Conservation (phyloP, 2,797 vertebrate genomes). For the Rhyacichthys aspro region DNA sequence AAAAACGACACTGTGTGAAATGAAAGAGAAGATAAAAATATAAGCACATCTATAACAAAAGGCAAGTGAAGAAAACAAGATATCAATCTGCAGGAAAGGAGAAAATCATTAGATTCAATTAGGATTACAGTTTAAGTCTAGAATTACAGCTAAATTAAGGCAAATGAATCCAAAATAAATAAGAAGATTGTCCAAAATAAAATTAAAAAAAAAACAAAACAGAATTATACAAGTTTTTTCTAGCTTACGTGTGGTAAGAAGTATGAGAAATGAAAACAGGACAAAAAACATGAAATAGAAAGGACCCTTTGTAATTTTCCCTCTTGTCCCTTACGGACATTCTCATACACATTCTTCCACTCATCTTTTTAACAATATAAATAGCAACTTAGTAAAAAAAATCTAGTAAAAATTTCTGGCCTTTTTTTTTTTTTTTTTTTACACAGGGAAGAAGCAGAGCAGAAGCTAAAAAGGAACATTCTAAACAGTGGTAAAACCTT, state of each 20-base stretch:
- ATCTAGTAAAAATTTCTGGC: constrained; percentile 29
- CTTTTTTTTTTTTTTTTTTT: not conserved
- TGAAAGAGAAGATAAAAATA: not conserved
- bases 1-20: not conserved
- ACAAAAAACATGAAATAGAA: constrained; percentile 35
- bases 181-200: constrained; percentile 33
- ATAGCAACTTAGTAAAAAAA: constrained; percentile 41
- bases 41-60: not conserved
- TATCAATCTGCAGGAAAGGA: not conserved
- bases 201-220: too few relatives aligned
- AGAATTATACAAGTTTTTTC: not conserved
- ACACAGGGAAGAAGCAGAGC: constrained; percentile 6
- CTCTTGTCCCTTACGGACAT: not conserved
- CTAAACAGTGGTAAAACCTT: constrained; percentile 65
- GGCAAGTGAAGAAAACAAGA: too few relatives aligned
- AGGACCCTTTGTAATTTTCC: constrained; percentile 35
- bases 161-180: constrained; percentile 30
- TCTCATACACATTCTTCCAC: constrained; percentile 17
- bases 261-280: constrained; percentile 16
- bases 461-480: constrained; percentile 23
- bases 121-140: not conserved
- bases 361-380: constrained; percentile 56
- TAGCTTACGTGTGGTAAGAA: constrained; percentile 9
- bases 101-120: constrained; percentile 4
- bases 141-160: constrained; percentile 8